A percentile compares a stretch with the other conserved stretches of the same genome.
Conservation (phyloP, 2,113 vertebrate species). For the Ranitomeya variabilis region DNA sequence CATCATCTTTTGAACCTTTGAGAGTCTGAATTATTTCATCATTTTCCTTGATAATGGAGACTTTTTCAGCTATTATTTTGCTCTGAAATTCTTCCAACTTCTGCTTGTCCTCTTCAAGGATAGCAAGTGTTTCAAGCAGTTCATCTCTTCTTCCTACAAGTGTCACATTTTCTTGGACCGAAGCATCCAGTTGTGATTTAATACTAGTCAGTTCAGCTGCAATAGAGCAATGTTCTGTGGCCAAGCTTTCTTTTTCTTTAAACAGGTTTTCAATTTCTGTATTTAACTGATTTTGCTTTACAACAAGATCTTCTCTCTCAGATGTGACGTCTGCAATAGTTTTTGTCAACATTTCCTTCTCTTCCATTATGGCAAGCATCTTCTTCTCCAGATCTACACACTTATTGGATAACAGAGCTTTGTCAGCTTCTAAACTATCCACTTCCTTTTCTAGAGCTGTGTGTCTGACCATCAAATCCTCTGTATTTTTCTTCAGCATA, state of each 20-base stretch:
- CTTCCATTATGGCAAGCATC: conserved; percentile 68
- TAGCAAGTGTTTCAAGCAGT: conserved; percentile 76
- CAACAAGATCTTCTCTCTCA: conserved; percentile 71
- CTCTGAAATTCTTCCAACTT: conserved; percentile 68
- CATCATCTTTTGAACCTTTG: conserved; percentile 72
- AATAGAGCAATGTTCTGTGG: conserved; percentile 65
- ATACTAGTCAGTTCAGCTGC: conserved; percentile 67
- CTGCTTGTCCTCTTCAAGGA: conserved; percentile 74
- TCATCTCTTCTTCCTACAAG: conserved; percentile 74
- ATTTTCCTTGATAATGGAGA: conserved; percentile 74
- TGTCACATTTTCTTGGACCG: conserved; percentile 67
- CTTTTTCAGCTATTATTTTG: conserved; percentile 75
- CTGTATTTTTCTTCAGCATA: conserved; percentile 74
- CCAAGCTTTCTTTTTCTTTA: conserved; percentile 71
- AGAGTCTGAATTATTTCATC: conserved; percentile 76
- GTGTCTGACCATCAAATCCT: conserved; percentile 73
- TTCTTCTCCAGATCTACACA: conserved; percentile 71
- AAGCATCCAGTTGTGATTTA: conserved; percentile 69
- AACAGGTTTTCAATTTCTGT: conserved; percentile 65
- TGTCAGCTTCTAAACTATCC: conserved; percentile 73
- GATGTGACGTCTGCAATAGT: conserved; percentile 70
- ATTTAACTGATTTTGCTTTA: conserved; percentile 68
- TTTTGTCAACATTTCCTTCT: conserved; percentile 73
- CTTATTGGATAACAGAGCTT: conserved; percentile 69
- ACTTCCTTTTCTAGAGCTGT: conserved; percentile 72